Percentiles rank a stretch among this genome's conserved stretches.
Conservation (phyloP, 2,888 invertebrate genomes). For the Dicranocentrus wangi region DNA sequence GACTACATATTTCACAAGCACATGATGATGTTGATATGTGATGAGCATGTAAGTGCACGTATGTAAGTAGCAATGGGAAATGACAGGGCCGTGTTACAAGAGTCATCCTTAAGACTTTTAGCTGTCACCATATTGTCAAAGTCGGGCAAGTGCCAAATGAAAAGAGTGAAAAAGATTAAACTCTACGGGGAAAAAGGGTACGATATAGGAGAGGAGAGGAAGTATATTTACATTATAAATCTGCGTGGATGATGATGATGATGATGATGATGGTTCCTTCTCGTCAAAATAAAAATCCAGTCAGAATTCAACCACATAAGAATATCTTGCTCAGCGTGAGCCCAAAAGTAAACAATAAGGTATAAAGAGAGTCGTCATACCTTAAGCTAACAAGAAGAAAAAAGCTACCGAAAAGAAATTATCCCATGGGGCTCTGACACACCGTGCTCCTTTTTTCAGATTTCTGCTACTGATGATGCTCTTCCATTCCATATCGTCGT, state of each 20-base stretch:
- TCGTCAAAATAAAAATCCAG: conserved; percentile 41
- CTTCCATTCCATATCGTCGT: background rate
- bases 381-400: conserved; percentile 29
- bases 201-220: background rate
- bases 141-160: conserved; percentile 61
- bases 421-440: conserved; percentile 26
- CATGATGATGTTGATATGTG: too few species aligned
- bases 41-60: background rate
- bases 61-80: conserved; percentile 42
- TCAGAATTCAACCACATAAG: conserved; percentile 33
- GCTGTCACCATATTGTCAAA: conserved; percentile 66
- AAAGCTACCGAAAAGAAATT: conserved; percentile 60
- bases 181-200: conserved; percentile 18
- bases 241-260: background rate
- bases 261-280: too few species aligned
- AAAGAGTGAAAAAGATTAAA: conserved; percentile 55
- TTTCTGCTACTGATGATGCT: conserved; percentile 12
- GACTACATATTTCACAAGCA: too few species aligned
- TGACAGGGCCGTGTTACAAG: conserved; percentile 57
- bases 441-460: conserved; percentile 18
- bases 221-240: conserved; percentile 38
- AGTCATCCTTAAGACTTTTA: conserved; percentile 45
- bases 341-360: conserved; percentile 60
- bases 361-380: conserved; percentile 45
- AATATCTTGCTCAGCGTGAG: conserved; percentile 59